Percentiles rank a stretch among this genome's conserved stretches.
phyloP scores from a whole-genome alignment of 2,797 vertebrate genomes.

The Clarias platycephalus region DNA sequence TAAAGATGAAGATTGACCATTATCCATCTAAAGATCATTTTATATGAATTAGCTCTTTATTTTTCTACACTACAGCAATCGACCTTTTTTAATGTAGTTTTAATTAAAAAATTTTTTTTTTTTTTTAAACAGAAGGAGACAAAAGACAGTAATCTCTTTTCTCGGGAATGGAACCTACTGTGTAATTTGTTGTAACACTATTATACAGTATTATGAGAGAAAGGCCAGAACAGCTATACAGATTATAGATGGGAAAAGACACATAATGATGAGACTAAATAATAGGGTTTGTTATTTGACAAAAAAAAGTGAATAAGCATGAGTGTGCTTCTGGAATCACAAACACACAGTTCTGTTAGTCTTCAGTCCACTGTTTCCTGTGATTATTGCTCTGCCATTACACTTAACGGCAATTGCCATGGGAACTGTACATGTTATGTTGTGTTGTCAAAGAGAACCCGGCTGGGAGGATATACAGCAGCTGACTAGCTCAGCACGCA shows the following conservation, averaged over 20 bases:
- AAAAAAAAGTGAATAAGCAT: conserved; percentile 6
- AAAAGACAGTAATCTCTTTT: background rate
- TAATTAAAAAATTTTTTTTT: background rate
- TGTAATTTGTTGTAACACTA: background rate
- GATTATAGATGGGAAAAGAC: background rate
- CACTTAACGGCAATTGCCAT: conserved; percentile 69
- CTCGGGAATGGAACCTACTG: conserved; percentile 3
- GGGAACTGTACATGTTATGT: conserved; percentile 74
- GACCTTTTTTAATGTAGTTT: background rate
- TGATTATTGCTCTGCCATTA: conserved; percentile 65
- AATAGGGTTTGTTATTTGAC: background rate
- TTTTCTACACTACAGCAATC: background rate
- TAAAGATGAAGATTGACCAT: background rate
- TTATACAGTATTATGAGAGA: background rate
- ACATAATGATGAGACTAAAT: conserved; percentile 20
- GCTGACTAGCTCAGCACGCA: conserved; percentile 46
- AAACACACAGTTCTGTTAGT: conserved; percentile 30
- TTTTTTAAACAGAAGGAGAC: background rate
- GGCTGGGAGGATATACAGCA: conserved; percentile 55
- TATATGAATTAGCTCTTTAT: background rate
- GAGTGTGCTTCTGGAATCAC: background rate
- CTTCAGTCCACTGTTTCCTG: conserved; percentile 29
- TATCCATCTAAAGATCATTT: background rate
- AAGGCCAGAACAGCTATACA: conserved; percentile 9
- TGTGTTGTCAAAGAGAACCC: conserved; percentile 73